Conservation (phyloP, 2,113 vertebrate genomes). For the Stigmatopora nigra region DNA sequence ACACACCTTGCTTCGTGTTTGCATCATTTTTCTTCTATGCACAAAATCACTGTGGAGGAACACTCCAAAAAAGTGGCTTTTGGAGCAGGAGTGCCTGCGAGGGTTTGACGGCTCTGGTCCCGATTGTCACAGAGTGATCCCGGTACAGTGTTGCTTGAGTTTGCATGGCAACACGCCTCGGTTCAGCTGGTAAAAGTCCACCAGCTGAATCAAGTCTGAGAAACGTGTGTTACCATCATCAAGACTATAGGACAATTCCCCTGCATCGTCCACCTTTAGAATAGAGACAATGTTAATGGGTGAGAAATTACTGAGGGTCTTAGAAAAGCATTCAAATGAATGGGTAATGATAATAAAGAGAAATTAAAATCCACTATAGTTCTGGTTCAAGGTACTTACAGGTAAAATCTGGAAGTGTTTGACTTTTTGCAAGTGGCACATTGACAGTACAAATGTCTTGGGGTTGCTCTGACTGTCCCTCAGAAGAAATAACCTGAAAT, state of each 20-base stretch:
- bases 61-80: constrained; percentile 30
- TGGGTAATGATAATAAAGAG: too few species aligned
- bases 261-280: constrained; percentile 83
- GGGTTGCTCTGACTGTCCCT: constrained; percentile 98
- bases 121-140: constrained; percentile 75
- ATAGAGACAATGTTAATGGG: background rate
- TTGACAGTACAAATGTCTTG: constrained; percentile 90
- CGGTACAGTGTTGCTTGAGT: constrained; percentile 89
- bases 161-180: constrained; percentile 90
- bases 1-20: constrained; percentile 25
- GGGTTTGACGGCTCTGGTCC: background rate
- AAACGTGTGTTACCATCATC: constrained; percentile 93
- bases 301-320: background rate
- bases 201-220: constrained; percentile 93
- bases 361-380: too few species aligned
- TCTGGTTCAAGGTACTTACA: constrained; percentile 71
- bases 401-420: constrained; percentile 98
- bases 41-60: constrained; percentile 47
- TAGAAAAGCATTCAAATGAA: background rate
- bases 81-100: constrained; percentile 37
- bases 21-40: constrained; percentile 55
- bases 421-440: constrained; percentile 93
- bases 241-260: constrained; percentile 84
- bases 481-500: constrained; percentile 87
- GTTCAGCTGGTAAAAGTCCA: constrained; percentile 97